Base-by-base conservation (phyloP, 1,140 invertebrate genomes). In the Antheraea mylitta region DNA sequence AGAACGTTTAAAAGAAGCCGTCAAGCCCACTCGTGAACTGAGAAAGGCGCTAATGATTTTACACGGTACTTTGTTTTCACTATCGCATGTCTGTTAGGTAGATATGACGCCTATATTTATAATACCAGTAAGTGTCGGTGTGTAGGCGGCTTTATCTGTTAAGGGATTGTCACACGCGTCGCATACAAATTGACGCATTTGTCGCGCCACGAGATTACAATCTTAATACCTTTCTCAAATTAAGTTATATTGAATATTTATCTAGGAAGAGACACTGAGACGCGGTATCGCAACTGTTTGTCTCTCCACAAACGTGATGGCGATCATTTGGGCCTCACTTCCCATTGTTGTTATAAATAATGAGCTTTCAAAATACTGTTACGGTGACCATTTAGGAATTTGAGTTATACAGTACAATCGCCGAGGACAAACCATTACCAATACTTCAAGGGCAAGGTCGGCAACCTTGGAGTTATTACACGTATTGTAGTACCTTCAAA, bases 141-240 rank as follows among this genome's bases (percentile, higher is more conserved):
- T 71, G 72, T 68, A 70, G 74, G 75, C 77, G 73, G 67, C 76
- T 77, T 81, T 82, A 82, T 85, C 82, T 78, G 76, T 78, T 76
- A 79, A 68, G 78, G 71, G 68, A 75, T 37, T 77, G 76, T 80
- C 84, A 80, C 81, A 82, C 77, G 79, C 76, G 76, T 30, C 78
- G 86, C 84, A 88, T 86, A 88, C 79, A 83, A 85, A 86, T 85
- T 82, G 86, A 82, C 77, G 76, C 77, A 86, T 86, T 88, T 82
- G 68, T 72, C 74, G 70, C 72, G 69, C 72, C 61, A 66, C 67
- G 19, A 74, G 83, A 84, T 85, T 79, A 80, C 73, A 74, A 85
- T 85, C 80, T 80, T 79, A 82, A 85, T 81, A 73, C 77, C 74
- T 72, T 76, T 74, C 77, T 76, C 78, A 74, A 79, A 87, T 87